phyloP scores from a whole-genome alignment of 2,888 invertebrate species.

The Amphipoea lucens region DNA sequence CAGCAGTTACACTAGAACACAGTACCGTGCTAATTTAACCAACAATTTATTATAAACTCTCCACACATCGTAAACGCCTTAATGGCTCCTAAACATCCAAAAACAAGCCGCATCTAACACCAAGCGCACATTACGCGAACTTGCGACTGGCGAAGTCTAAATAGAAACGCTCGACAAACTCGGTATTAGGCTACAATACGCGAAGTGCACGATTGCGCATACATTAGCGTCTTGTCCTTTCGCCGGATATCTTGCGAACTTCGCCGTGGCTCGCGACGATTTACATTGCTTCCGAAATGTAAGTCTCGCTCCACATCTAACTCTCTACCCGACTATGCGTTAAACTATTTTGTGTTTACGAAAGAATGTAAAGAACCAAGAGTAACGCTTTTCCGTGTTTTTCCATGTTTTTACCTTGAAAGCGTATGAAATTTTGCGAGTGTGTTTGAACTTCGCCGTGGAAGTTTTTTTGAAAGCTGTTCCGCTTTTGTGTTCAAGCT shows the following conservation, averaged over 20 bases:
- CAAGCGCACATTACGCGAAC: constrained; percentile 50
- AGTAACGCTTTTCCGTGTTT: constrained; percentile 63
- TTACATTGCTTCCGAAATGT: constrained; percentile 89
- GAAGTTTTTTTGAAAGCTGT: constrained; percentile 50
- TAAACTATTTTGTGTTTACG: constrained; percentile 76
- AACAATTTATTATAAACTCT: constrained; percentile 64
- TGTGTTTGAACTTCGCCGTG: constrained; percentile 43
- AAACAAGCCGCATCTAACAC: constrained; percentile 56
- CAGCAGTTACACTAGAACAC: constrained; percentile 35
- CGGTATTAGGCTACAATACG: constrained; percentile 88
- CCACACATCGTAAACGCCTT: constrained; percentile 62
- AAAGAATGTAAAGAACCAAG: constrained; percentile 72
- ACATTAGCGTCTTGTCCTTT: constrained; percentile 90
- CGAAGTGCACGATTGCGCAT: constrained; percentile 87
- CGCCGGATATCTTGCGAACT: constrained; percentile 87
- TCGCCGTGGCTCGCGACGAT: constrained; percentile 84
- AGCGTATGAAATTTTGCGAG: constrained; percentile 65
- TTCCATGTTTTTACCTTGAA: constrained; percentile 64
- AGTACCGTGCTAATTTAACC: constrained; percentile 53
- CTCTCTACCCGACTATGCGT: constrained; percentile 69
- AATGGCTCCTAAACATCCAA: constrained; percentile 59
- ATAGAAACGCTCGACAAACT: constrained; percentile 84
- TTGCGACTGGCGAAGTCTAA: constrained; percentile 74
- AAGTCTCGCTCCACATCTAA: constrained; percentile 79
- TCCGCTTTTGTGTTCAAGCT: constrained; percentile 44